Conservation (phyloP, 2,113 vertebrate species). For the Siniperca knerii region DNA sequence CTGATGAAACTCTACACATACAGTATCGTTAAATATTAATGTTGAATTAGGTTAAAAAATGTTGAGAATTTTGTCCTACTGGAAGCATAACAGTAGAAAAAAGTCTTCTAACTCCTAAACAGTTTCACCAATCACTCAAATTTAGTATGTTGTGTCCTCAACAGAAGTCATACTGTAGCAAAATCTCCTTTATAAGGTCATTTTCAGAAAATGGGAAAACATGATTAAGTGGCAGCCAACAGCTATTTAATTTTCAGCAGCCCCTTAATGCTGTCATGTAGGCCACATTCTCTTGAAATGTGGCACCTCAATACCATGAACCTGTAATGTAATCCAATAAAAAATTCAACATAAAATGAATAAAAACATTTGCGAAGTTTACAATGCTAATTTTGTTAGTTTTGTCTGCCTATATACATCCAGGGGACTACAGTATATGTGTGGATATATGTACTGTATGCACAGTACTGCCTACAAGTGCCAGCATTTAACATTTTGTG, state of each 20-base stretch:
- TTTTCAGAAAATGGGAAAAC: not conserved
- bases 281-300: not conserved
- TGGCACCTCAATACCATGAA: not conserved
- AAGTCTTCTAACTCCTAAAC: not conserved
- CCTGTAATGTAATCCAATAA: not conserved
- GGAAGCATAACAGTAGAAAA: not conserved
- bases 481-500: not conserved
- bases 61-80: not conserved
- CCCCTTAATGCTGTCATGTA: not conserved
- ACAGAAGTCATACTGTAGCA: not conserved
- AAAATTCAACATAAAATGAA: not conserved
- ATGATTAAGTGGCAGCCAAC: not conserved
- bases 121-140: not conserved
- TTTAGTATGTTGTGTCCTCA: not conserved
- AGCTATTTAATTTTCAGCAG: slow-evolving; percentile 1
- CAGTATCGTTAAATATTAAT: not conserved
- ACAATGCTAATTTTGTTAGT: not conserved
- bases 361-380: not conserved
- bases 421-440: too few relatives aligned
- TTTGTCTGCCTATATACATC: too few relatives aligned
- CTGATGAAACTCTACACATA: not conserved
- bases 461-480: not conserved
- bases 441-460: not conserved
- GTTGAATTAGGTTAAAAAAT: not conserved
- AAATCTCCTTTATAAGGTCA: slow-evolving; percentile 5